Conservation (phyloP, 2,113 vertebrate genomes). For the Mastomys natalensis region DNA sequence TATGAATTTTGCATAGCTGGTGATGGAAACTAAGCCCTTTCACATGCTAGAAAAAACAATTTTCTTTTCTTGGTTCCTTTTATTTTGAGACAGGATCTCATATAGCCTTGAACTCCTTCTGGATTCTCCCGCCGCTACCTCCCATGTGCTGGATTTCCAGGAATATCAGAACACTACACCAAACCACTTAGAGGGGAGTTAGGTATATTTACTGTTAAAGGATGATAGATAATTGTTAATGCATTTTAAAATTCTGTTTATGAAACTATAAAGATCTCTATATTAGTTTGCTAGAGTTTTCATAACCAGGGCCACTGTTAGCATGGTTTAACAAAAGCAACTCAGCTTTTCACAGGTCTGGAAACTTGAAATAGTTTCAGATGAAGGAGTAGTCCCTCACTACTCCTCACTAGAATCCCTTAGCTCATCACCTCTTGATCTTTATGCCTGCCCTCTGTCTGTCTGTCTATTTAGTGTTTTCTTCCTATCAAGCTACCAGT, state of each 20-base stretch:
- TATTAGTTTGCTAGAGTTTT: background rate
- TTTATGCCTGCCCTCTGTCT: background rate
- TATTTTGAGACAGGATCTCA: background rate
- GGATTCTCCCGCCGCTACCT: background rate
- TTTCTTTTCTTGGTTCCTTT: background rate
- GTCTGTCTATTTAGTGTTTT: background rate
- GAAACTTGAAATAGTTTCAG: background rate
- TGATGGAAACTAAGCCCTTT: background rate
- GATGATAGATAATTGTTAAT: background rate
- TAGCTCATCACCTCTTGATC: background rate
- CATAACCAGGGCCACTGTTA: background rate
- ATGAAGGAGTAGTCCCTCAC: no score
- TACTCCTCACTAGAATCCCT: background rate
- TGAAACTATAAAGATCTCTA: background rate
- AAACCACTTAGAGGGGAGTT: background rate
- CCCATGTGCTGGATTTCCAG: background rate
- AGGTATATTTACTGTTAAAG: background rate
- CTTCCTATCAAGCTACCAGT: background rate
- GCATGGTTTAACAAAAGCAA: background rate
- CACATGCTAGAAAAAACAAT: background rate
- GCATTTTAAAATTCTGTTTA: background rate
- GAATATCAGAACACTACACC: background rate
- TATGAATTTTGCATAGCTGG: background rate
- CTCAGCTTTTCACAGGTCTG: background rate
- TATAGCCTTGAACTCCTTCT: background rate